phyloP scores from a whole-genome alignment of 1,140 invertebrate genomes.

The Eueides isabella region DNA sequence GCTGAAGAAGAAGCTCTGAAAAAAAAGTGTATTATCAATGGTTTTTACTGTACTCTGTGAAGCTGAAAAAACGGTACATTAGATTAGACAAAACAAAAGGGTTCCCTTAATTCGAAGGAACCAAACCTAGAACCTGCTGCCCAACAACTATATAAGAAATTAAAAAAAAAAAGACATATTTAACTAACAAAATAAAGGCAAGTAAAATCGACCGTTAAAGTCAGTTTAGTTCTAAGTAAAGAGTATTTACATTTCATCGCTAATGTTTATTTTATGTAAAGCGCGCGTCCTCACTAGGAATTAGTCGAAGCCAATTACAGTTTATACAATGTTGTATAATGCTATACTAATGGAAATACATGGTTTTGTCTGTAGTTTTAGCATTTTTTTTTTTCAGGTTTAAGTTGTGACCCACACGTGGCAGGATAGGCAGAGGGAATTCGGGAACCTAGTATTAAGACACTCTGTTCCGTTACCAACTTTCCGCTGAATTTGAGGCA shows the following conservation, averaged over 20 bases:
- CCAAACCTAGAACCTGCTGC: no score
- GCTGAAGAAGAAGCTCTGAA: no score
- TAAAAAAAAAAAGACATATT: neutral
- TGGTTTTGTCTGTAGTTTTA: neutral
- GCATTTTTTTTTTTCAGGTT: neutral
- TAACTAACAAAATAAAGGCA: neutral
- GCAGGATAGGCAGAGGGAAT: no score
- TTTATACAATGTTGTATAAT: neutral
- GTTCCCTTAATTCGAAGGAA: no score
- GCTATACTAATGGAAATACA: neutral
- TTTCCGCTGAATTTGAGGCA: no score
- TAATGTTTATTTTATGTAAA: constrained; percentile 40
- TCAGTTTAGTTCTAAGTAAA: neutral
- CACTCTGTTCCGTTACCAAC: no score
- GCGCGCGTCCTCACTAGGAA: constrained; percentile 35
- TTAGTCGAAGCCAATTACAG: constrained; percentile 35
- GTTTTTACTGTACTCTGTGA: no score
- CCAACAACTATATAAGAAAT: neutral
- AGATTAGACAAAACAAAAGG: no score
- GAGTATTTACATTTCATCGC: neutral
- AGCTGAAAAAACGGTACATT: no score
- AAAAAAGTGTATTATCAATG: no score
- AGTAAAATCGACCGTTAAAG: neutral
- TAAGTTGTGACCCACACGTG: no score
- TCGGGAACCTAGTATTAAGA: no score